A percentile compares a stretch with the other conserved stretches of the same genome.
Conservation (phyloP, 2,797 vertebrate species). For the Melanotaenia parkinsoni region DNA sequence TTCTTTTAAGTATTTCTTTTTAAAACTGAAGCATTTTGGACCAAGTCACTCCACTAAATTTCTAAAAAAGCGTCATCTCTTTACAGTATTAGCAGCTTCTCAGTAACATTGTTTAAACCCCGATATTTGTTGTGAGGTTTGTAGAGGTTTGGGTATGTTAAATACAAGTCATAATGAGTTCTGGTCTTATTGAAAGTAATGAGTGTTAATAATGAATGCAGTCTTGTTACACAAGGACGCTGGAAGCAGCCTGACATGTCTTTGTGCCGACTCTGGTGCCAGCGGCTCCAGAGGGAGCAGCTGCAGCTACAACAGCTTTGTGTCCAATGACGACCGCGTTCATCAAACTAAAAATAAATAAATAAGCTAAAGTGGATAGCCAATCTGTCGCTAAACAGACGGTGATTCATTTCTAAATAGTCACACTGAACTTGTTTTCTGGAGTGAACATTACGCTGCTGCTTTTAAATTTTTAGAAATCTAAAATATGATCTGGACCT, state of each 20-base stretch:
- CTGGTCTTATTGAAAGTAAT: not conserved
- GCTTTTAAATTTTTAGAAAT: no score
- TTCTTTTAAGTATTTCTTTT: no score
- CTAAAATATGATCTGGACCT: no score
- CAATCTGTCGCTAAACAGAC: not conserved
- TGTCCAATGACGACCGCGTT: not conserved
- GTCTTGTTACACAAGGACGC: not conserved
- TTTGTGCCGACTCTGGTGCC: not conserved
- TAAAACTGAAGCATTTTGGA: no score
- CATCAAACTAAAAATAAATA: no score
- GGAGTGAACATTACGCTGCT: no score
- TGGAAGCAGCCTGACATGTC: not conserved
- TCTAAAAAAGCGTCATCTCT: not conserved
- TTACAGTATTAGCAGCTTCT: no score
- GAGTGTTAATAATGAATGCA: not conserved
- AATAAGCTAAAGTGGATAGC: not conserved
- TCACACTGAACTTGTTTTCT: not conserved
- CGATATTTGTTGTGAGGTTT: not conserved
- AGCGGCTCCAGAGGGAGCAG: not conserved
- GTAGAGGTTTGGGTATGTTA: not conserved
- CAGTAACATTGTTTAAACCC: no score
- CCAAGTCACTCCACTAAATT: not conserved
- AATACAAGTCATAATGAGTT: not conserved
- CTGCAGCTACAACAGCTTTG: not conserved
- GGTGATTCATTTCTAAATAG: not conserved